Conservation (phyloP, 2,113 vertebrate species). For the Neolamprologus hecqui region DNA sequence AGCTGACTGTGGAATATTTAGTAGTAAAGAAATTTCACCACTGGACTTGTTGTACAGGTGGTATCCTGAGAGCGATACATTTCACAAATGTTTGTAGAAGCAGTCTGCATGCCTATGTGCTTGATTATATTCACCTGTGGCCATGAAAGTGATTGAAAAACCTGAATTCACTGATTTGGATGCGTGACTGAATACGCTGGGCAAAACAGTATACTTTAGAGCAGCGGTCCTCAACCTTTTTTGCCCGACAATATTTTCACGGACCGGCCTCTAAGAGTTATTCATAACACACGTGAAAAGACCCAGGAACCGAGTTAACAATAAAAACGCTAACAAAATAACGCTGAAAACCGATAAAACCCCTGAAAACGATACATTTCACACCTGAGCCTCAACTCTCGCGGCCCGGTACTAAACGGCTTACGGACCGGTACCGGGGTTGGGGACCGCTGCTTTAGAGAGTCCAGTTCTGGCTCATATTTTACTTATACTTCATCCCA, state of each 20-base stretch:
- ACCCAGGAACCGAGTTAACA: fast-evolving
- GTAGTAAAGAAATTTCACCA: neutral
- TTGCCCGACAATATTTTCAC: neutral
- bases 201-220: neutral
- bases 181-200: neutral
- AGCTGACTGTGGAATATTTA: neutral
- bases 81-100: neutral
- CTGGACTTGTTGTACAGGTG: neutral
- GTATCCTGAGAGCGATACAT: neutral
- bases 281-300: too few species aligned
- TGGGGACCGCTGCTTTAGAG: neutral
- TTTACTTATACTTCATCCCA: neutral
- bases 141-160: neutral
- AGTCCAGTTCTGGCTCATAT: neutral
- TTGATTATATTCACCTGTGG: neutral
- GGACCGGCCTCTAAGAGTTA: fast-evolving
- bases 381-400: too few species aligned
- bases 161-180: neutral
- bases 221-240: neutral
- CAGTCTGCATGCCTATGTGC: neutral
- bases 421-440: fast-evolving
- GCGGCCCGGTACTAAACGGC: fast-evolving
- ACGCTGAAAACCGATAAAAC: fast-evolving
- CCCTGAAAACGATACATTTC: fast-evolving
- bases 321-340: neutral